Conservation (phyloP, 1,140 invertebrate species). For the Dendroctonus valens region DNA sequence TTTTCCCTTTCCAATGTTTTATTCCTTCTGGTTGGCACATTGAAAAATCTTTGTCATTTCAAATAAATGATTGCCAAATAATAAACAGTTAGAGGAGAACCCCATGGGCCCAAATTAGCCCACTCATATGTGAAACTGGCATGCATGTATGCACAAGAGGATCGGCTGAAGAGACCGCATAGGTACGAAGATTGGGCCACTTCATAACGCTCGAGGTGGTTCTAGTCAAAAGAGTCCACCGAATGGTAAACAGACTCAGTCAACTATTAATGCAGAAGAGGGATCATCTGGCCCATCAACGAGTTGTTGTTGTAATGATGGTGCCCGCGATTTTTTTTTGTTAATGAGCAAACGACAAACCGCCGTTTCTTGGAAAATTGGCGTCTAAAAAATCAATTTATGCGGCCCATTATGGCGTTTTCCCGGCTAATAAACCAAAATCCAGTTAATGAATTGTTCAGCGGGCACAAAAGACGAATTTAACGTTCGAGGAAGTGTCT, state of each 20-base stretch:
- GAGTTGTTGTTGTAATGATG: neutral
- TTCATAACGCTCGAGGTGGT: slow-evolving; percentile 10
- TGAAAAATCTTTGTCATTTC: too few relatives aligned
- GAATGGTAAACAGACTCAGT: slow-evolving; percentile 15
- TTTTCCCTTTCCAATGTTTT: too few relatives aligned
- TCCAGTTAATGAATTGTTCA: too few relatives aligned
- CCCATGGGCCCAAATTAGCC: slow-evolving; percentile 4
- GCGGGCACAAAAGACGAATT: slow-evolving; percentile 10
- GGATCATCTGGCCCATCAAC: slow-evolving; percentile 14
- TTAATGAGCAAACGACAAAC: slow-evolving; percentile 4
- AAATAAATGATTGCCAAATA: too few relatives aligned
- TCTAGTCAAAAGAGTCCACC: slow-evolving; percentile 1
- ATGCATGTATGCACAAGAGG: slow-evolving; percentile 13
- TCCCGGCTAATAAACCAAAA: too few relatives aligned
- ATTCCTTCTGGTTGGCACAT: too few relatives aligned
- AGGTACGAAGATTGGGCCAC: slow-evolving; percentile 20
- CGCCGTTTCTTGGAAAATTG: neutral
- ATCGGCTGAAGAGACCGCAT: slow-evolving; percentile 14
- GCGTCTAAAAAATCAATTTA: slow-evolving; percentile 20
- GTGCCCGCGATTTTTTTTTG: neutral
- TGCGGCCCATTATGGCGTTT: too few relatives aligned
- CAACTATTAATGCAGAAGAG: slow-evolving; percentile 8
- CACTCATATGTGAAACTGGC: slow-evolving; percentile 10
- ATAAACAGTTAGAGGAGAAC: too few relatives aligned
- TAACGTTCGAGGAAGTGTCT: slow-evolving; percentile 36